phyloP scores from a whole-genome alignment of 2,888 invertebrate species.

The Horisme vitalbata region DNA sequence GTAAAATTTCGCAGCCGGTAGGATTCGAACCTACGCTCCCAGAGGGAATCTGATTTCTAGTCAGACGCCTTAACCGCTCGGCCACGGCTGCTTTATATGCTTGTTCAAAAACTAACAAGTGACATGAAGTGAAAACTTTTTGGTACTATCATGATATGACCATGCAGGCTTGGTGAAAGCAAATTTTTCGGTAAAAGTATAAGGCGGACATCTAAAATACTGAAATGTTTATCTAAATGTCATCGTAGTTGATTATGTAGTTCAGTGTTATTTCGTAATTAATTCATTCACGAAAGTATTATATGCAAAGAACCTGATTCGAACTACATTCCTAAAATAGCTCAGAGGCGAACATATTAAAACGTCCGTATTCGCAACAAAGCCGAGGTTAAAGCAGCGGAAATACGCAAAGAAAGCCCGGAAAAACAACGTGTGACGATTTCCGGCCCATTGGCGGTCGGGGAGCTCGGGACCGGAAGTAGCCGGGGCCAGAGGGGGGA shows the following conservation, averaged over 20 bases:
- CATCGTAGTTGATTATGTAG: too few species aligned
- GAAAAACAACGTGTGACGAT: constrained; percentile 42
- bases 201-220: too few species aligned
- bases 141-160: too few species aligned
- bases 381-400: constrained; percentile 32
- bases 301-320: too few species aligned
- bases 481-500: constrained; percentile 22
- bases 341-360: constrained; percentile 18
- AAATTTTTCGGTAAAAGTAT: too few species aligned
- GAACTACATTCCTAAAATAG: constrained; percentile 5
- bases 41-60: constrained; percentile 94
- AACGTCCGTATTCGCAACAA: constrained; percentile 23
- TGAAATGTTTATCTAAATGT: too few species aligned
- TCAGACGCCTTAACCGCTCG: constrained; percentile 95
- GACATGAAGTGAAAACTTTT: too few species aligned
- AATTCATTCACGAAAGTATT: too few species aligned
- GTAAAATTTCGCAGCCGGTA: constrained; percentile 86
- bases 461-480: constrained; percentile 36
- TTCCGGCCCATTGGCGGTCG: constrained; percentile 41
- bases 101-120: neutral
- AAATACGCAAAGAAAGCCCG: constrained; percentile 36
- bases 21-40: constrained; percentile 95
- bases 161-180: too few species aligned
- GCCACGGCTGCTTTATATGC: constrained; percentile 86
- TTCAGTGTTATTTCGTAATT: too few species aligned